Base-by-base conservation (phyloP, 1,140 invertebrate genomes). In the Hesperophylax magnus region DNA sequence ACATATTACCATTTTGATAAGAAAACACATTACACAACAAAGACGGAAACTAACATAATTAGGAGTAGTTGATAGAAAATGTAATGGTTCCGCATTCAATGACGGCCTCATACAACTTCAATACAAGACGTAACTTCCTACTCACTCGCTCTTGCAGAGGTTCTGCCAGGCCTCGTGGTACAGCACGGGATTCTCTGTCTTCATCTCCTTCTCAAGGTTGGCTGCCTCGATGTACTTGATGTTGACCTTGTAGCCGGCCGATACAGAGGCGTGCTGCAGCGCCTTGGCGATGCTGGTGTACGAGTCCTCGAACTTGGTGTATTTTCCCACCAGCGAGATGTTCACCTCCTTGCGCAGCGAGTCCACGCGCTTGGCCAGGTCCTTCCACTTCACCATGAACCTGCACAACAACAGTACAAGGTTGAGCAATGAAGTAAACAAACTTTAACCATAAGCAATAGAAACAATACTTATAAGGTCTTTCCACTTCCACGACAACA, bases 241-340 rank as follows among this genome's bases (percentile, higher is more conserved):
- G 81, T 95, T 95, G 0, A 99, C 91, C 89, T 96, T 98, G 83
- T 95, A 94, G 34, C 96, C 95, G 20, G 93, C 93, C 79, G 94
- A 92, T 24, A 98, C 92, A 0, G 97, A 93, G 3, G 98, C 96
- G 89, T 99, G 98, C 84, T 98, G 94, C 20, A 99, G 88, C 0
- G 98, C 96, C 90, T 99, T 99, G 3, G 95, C 95, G 0, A 99
- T 96, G 3, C 98, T 99, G 0, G 97, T 95, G 87, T 99, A 99
- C 0, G 98, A 95, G 90, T 99, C 99, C 86, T 97, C 94, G 17
- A 99, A 89, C 87, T 97, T 95, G 0, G 98, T 99, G 86, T 99
- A 99, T 91, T 99, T 99, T 9, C 99, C 99, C n/a, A 99, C 99
- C 17, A 99, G 90, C 20, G 95, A 96, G 81, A 99, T 99, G 56